phyloP scores from a whole-genome alignment of 2,113 vertebrate genomes.

The Pedetes capensis region DNA sequence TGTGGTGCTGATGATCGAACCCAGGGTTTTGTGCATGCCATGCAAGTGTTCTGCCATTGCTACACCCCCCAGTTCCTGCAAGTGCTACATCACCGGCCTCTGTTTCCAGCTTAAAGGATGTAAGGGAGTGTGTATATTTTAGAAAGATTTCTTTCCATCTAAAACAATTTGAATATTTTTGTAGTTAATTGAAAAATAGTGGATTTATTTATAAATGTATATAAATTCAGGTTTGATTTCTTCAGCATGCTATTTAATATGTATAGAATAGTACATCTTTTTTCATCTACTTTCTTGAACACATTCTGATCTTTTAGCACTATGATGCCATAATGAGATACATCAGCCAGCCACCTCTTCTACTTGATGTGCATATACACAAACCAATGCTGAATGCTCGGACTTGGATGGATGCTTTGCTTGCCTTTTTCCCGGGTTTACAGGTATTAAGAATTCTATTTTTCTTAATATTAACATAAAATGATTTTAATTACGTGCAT shows the following conservation, averaged over 20 bases:
- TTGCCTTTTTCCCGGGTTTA: constrained; percentile 97
- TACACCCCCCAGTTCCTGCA: too few species aligned
- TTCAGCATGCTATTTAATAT: background rate
- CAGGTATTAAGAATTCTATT: constrained; percentile 85
- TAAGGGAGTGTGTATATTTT: background rate
- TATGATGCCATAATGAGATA: constrained; percentile 99
- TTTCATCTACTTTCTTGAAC: background rate
- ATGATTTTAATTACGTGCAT: background rate
- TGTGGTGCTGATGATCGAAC: background rate
- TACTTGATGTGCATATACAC: constrained; percentile 98
- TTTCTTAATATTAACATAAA: background rate
- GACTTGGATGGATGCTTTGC: constrained; percentile 98
- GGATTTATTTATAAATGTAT: background rate
- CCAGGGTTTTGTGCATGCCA: background rate
- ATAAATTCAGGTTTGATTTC: background rate
- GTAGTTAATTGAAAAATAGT: background rate
- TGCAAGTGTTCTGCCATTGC: background rate
- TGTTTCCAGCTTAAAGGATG: background rate
- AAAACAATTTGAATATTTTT: constrained; percentile 25
- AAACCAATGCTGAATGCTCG: constrained; percentile 97
- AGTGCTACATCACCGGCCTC: background rate
- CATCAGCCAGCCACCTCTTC: constrained; percentile 97
- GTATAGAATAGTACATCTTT: background rate
- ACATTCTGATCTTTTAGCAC: constrained; percentile 85
- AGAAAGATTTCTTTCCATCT: constrained; percentile 16